phyloP scores from a whole-genome alignment of 1,140 invertebrate species.

The Oryctes rhinoceros region DNA sequence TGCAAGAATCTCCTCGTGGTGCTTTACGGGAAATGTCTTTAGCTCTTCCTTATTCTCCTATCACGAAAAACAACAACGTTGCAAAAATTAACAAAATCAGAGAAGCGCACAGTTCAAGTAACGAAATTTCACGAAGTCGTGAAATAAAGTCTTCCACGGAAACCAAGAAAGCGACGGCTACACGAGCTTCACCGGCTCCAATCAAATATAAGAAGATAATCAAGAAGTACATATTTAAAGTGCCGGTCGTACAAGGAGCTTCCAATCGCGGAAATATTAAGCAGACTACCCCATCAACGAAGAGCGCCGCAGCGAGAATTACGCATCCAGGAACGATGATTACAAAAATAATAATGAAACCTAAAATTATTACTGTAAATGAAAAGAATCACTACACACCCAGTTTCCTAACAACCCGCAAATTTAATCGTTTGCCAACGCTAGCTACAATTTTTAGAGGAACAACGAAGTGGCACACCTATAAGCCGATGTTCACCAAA shows the following conservation, averaged over 20 bases:
- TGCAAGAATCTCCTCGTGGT: neutral
- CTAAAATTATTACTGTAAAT: neutral
- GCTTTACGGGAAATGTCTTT: neutral
- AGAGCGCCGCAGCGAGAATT: neutral
- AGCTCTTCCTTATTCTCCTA: neutral
- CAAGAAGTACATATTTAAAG: neutral
- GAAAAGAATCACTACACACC: neutral
- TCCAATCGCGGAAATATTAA: too few relatives aligned
- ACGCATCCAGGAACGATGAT: neutral
- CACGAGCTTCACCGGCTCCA: neutral
- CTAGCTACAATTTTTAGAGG: neutral
- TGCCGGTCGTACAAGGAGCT: neutral
- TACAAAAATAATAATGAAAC: neutral
- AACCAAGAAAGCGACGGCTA: neutral
- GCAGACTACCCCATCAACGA: neutral
- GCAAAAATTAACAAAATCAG: neutral
- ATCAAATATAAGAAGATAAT: constrained; percentile 20
- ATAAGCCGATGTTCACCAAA: neutral
- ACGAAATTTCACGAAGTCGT: too few relatives aligned
- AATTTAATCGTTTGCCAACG: neutral
- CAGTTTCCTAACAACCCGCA: neutral
- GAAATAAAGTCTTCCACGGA: too few relatives aligned
- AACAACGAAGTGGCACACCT: neutral
- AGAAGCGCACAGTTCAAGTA: neutral
- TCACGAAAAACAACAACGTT: too few relatives aligned